phyloP scores from a whole-genome alignment of 2,113 vertebrate species.

The Leptobrachium leishanense region DNA sequence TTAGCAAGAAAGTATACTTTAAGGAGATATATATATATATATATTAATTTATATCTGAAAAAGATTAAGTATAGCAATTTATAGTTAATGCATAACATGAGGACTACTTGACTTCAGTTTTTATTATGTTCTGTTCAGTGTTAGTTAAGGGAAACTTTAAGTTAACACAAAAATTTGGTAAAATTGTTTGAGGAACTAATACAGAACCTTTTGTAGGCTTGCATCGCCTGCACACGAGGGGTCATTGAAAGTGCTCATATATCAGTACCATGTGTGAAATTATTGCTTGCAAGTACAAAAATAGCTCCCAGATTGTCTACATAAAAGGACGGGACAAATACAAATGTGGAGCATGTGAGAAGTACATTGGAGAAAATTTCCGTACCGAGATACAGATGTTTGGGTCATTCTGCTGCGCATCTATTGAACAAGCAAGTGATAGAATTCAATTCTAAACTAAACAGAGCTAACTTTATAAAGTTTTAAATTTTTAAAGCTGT shows the following conservation, averaged over 20 bases:
- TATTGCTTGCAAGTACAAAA: constrained; percentile 8
- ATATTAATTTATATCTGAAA: too few relatives aligned
- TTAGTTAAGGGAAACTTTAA: background rate
- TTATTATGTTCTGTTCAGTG: background rate
- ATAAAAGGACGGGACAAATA: background rate
- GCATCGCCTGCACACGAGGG: background rate
- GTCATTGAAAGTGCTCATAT: constrained; percentile 16
- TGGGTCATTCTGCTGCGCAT: too few relatives aligned
- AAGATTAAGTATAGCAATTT: background rate
- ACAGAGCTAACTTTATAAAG: too few relatives aligned
- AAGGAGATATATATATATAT: too few relatives aligned
- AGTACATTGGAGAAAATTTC: too few relatives aligned
- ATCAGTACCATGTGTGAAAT: constrained; percentile 19
- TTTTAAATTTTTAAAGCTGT: too few relatives aligned
- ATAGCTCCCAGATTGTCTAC: constrained; percentile 3
- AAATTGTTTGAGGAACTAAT: constrained; percentile 2
- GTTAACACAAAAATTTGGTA: background rate
- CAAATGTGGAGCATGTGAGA: constrained; percentile 2
- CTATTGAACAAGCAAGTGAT: too few relatives aligned
- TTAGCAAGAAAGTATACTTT: too few relatives aligned
- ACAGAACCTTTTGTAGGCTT: background rate
- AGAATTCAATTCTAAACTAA: too few relatives aligned
- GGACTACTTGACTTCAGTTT: background rate
- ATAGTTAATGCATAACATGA: too few relatives aligned
- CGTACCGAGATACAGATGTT: too few relatives aligned